Percentiles rank a stretch among this genome's conserved stretches.
phyloP scores from a whole-genome alignment of 2,797 vertebrate species.

The Crax fasciolata region DNA sequence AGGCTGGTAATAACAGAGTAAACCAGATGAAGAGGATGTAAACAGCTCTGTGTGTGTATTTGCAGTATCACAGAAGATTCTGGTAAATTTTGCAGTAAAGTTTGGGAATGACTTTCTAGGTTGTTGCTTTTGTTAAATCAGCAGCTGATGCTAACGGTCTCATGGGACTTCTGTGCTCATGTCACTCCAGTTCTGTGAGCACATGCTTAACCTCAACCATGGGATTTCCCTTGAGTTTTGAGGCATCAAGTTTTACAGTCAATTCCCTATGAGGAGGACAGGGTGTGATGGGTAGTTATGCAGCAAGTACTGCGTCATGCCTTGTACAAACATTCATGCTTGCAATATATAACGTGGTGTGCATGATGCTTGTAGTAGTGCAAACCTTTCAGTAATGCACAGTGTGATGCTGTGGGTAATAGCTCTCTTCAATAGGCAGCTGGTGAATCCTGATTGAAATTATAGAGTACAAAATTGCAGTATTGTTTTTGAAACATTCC shows the following conservation, averaged over 20 bases:
- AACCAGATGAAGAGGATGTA: not conserved
- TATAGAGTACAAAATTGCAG: not conserved
- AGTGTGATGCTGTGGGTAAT: not conserved
- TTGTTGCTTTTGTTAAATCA: slow-evolving; percentile 8
- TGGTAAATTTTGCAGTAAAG: not conserved
- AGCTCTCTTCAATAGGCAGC: not conserved
- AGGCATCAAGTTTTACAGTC: not conserved
- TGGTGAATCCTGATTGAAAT: slow-evolving; percentile 17
- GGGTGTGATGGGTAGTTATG: not conserved
- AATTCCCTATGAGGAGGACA: not conserved
- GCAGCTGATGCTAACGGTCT: not conserved
- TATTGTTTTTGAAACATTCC: not conserved
- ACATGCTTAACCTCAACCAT: accelerated
- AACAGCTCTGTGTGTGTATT: slow-evolving; percentile 2
- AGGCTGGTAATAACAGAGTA: not conserved
- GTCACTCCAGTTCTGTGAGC: not conserved
- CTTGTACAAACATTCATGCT: not conserved
- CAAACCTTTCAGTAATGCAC: accelerated
- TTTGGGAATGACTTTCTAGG: not conserved
- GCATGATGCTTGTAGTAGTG: not conserved
- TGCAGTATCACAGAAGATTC: not conserved
- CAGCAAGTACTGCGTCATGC: accelerated
- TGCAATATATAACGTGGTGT: accelerated
- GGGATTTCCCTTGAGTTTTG: not conserved
- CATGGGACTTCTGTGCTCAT: not conserved